phyloP scores from a whole-genome alignment of 2,113 vertebrate genomes.

The Mirza zaza region DNA sequence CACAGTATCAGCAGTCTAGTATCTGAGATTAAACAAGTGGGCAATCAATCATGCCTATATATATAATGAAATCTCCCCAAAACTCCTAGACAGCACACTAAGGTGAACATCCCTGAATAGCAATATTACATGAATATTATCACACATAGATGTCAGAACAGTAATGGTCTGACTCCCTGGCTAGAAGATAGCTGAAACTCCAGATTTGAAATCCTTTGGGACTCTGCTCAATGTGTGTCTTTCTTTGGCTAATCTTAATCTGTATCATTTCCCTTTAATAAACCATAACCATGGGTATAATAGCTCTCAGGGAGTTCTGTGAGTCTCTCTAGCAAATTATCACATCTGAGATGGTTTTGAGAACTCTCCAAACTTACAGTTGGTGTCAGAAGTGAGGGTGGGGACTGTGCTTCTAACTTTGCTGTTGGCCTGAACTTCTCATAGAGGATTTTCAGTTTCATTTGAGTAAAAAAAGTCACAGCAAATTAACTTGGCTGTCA shows the following conservation, averaged over 20 bases:
- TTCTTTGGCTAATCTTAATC: neutral
- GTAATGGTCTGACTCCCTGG: neutral
- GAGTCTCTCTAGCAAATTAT: neutral
- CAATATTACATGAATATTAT: neutral
- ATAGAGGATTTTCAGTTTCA: neutral
- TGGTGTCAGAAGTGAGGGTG: neutral
- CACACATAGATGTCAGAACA: neutral
- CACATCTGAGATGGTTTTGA: neutral
- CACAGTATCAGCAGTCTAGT: neutral
- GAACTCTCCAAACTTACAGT: neutral
- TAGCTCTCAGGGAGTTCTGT: neutral
- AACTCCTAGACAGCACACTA: neutral
- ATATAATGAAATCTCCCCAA: neutral
- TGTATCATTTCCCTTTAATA: neutral
- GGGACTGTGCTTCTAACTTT: neutral
- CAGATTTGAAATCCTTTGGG: neutral
- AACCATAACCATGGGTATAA: neutral
- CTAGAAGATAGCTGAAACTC: neutral
- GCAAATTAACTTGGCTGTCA: neutral
- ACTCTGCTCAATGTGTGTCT: neutral
- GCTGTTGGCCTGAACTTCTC: neutral
- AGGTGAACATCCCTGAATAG: neutral
- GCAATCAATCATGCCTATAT: neutral
- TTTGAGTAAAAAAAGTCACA: neutral
- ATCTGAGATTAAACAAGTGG: neutral